Conservation (phyloP, 2,113 vertebrate genomes). For the Oreochromis tanganicae region DNA sequence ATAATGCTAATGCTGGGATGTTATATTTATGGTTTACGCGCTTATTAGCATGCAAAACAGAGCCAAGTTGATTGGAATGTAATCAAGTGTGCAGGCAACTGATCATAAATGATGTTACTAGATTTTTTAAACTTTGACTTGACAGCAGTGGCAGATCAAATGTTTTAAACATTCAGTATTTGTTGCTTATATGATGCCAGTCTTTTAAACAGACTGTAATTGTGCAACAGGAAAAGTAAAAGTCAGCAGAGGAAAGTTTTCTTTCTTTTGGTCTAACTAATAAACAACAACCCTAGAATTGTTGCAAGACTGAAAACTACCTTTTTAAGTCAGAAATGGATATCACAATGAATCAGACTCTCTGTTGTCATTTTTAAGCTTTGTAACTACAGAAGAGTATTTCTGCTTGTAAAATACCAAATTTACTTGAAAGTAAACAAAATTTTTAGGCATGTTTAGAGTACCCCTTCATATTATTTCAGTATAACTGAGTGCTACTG, state of each 20-base stretch:
- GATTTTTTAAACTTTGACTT: neutral
- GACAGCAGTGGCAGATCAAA: neutral
- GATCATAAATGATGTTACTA: neutral
- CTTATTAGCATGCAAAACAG: neutral
- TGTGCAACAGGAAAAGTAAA: neutral
- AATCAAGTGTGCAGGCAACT: neutral
- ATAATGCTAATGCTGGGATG: neutral
- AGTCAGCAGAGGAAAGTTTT: neutral
- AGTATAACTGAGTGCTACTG: neutral
- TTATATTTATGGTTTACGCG: neutral
- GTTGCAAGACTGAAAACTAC: neutral
- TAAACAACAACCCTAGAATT: neutral
- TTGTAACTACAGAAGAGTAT: neutral
- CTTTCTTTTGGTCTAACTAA: neutral
- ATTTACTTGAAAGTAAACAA: neutral
- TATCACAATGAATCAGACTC: neutral
- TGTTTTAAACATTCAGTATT: neutral
- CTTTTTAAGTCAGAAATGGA: neutral
- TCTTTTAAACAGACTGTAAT: neutral
- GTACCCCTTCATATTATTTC: neutral
- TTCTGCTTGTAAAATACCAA: neutral
- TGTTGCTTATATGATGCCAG: neutral
- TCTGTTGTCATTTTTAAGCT: neutral
- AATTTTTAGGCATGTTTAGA: neutral
- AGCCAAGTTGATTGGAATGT: neutral